Evolutionary conservation across 2,113 vertebrate species (phyloP).

Genomic region (Trematomus loennbergii): DNA sequence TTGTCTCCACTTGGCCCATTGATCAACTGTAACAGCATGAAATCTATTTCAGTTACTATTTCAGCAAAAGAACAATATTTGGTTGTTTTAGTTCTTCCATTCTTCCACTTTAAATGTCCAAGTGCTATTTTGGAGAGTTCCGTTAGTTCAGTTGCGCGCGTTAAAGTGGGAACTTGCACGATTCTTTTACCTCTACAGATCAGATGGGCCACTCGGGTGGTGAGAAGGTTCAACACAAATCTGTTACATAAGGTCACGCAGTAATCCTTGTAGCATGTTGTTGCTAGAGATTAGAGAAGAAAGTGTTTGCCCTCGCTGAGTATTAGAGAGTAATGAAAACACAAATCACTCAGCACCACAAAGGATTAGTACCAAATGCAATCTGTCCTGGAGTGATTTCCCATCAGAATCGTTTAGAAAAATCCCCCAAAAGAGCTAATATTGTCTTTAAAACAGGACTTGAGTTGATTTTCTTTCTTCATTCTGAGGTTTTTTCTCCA

Average conservation of each 20-base stretch:
- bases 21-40: constrained; percentile 29
- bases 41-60: constrained; percentile 12
- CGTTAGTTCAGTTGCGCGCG: not conserved
- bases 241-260: constrained; percentile 42
- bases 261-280: constrained; percentile 64
- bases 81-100: not conserved
- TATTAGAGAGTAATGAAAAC: constrained; percentile 40
- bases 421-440: constrained; percentile 20
- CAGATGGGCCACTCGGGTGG: constrained; percentile 18
- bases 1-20: constrained; percentile 3
- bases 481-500: not conserved
- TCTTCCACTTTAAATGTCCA: not conserved
- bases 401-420: constrained; percentile 11
- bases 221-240: constrained; percentile 47
- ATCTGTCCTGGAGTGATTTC: constrained; percentile 1
- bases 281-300: constrained; percentile 54
- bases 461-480: not conserved
- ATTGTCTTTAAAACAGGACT: constrained; percentile 11
- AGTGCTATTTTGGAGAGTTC: not conserved
- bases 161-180: not conserved
- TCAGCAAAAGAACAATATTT: not conserved
- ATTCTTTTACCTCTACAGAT: not conserved
- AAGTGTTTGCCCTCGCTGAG: constrained; percentile 54
- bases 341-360: constrained; percentile 45
- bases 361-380: constrained; percentile 38